A percentile compares a stretch with the other conserved stretches of the same genome.
phyloP scores from a whole-genome alignment of 2,888 invertebrate species.

The Clistopyga incitator region DNA sequence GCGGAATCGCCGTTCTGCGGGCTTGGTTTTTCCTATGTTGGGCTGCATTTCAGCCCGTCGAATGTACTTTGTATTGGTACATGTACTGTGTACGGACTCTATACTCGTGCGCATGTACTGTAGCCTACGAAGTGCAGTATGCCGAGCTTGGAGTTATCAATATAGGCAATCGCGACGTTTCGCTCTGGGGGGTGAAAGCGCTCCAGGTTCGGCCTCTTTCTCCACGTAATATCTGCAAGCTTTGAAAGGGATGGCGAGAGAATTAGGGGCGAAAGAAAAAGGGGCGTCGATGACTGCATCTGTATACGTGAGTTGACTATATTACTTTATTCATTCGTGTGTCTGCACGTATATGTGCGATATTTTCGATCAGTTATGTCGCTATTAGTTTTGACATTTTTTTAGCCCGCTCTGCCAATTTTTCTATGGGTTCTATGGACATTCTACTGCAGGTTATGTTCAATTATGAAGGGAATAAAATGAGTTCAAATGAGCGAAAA shows the following conservation, averaged over 20 bases:
- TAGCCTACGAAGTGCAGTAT: not conserved
- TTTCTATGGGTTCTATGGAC: no score
- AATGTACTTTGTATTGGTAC: conserved; percentile 5
- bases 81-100: not conserved
- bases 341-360: not conserved
- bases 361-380: no score
- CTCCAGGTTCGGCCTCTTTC: not conserved
- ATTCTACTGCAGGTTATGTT: no score
- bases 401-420: no score
- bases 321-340: not conserved
- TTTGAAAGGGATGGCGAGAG: conserved; percentile 9
- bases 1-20: conserved; percentile 19
- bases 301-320: not conserved
- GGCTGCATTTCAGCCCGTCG: conserved; percentile 38
- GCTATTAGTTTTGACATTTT: no score
- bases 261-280: not conserved
- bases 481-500: no score
- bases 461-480: no score
- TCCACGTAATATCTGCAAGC: conserved; percentile 19
- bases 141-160: conserved; percentile 53
- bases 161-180: conserved; percentile 59
- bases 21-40: conserved; percentile 25
- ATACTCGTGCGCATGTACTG: not conserved
- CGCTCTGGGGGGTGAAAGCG: conserved; percentile 41
- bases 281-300: conserved; percentile 7